Evolutionary conservation across 1,140 invertebrate species (phyloP).

Genomic region (Heliconius congener): DNA sequence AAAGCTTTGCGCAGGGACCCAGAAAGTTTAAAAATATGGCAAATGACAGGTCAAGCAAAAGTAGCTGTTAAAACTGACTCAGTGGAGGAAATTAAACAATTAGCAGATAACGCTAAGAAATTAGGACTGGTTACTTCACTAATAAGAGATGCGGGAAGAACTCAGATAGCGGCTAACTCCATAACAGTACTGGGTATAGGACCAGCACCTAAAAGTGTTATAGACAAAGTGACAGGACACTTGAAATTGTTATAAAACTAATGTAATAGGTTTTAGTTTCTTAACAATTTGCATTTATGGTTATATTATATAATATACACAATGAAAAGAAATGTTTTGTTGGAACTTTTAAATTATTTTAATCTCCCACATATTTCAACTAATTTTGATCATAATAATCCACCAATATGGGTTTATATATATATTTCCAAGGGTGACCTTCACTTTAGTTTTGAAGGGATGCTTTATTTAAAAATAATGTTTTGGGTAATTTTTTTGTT

Average conservation of each 20-base stretch:
- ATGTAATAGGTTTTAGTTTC: not conserved
- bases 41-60: conserved; percentile 90
- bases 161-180: conserved; percentile 92
- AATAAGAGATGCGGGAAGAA: conserved; percentile 94
- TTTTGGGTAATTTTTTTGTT: too few relatives aligned
- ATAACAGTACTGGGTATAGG: conserved; percentile 95
- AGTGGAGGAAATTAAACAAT: conserved; percentile 84
- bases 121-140: conserved; percentile 87
- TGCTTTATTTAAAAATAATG: too few relatives aligned
- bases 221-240: conserved; percentile 93
- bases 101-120: conserved; percentile 86
- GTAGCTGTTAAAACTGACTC: conserved; percentile 89
- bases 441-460: too few relatives aligned
- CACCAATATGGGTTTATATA: too few relatives aligned
- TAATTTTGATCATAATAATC: too few relatives aligned
- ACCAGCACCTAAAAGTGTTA: conserved; percentile 87
- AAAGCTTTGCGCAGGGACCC: conserved; percentile 84
- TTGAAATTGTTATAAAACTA: conserved; percentile 88
- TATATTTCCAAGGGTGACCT: too few relatives aligned
- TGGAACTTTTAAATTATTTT: not conserved
- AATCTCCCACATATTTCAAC: too few relatives aligned
- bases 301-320: not conserved
- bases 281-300: not conserved
- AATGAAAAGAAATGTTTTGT: not conserved
- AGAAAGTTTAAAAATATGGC: conserved; percentile 87